phyloP scores from a whole-genome alignment of 2,797 vertebrate species.

The Melanotaenia nigrans region DNA sequence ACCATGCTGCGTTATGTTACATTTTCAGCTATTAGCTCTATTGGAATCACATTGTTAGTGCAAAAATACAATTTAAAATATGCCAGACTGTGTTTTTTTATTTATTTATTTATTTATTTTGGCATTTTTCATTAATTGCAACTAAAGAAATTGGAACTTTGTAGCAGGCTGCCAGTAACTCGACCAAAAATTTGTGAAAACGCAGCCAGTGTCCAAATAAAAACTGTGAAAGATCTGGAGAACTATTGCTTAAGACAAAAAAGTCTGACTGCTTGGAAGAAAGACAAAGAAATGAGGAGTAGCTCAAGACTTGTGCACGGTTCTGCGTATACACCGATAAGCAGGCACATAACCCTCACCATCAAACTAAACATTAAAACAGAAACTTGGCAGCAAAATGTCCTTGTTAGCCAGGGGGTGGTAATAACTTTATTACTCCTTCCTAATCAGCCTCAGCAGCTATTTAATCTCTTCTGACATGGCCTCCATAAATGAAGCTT shows the following conservation, averaged over 20 bases:
- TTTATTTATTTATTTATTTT: not conserved
- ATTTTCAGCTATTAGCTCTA: not conserved
- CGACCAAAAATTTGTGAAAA: not conserved
- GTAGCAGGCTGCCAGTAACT: not conserved
- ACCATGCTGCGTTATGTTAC: not conserved
- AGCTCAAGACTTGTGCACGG: not conserved
- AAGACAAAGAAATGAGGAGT: not conserved
- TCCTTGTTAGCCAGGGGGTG: slow-evolving; percentile 39
- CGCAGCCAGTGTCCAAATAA: not conserved
- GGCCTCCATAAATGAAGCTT: slow-evolving; percentile 28
- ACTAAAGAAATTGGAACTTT: not conserved
- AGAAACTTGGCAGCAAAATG: slow-evolving; percentile 16
- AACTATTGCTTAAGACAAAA: not conserved
- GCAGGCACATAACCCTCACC: not conserved
- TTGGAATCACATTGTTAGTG: not conserved
- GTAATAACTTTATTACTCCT: slow-evolving; percentile 23
- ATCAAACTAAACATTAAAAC: not conserved
- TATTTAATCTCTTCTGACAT: slow-evolving; percentile 38
- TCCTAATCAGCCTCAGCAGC: slow-evolving; percentile 22
- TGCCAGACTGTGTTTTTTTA: not conserved
- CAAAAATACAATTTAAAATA: not conserved
- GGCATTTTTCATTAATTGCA: not conserved
- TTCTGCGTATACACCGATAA: not conserved
- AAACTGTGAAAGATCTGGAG: not conserved
- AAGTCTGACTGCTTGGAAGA: not conserved